Base-by-base conservation (phyloP, 1,140 invertebrate species). In the Coelopa frigida region DNA sequence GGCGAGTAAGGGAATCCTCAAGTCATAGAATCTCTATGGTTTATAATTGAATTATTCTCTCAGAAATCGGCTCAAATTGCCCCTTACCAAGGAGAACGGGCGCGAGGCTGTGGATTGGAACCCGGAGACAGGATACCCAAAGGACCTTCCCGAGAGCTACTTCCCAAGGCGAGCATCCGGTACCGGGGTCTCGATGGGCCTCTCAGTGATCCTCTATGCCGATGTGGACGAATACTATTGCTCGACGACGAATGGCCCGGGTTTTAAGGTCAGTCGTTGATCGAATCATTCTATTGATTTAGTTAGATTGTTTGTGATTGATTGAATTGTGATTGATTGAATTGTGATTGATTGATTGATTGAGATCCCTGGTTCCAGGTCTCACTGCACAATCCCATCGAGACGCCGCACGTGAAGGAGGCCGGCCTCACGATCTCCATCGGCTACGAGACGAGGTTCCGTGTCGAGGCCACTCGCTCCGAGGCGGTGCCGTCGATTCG, bases 181-280 rank as follows among this genome's bases (percentile, higher is more conserved):
- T 21, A 75, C 81, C 39, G 85, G 85, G 14, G 76, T 76, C 10
- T 75, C 76, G 52, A 74, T 85, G 32, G 85, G 85, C 1, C 63
- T 88, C 27, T 80, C 78, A 6, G 56, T 87, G 10, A 73, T 84
- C 2, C 57, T 87, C 5, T 81, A 88, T 69, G 80, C 80, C 2
- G 76, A 84, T 44, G 42, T 82, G 1, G 73, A 76, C 7, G 79
- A 87, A 52, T 89, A 89, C 58, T 87, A 81, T 58, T 88, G 85
- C 50, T 84, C 84, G 3, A 83, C 83, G 0, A 83, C 84, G 0
- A 80, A 78, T 52, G 84, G 84, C 50, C 73, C 77, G n/a, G 85
- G 86, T 87, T 87, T 55, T 85, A 87, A 67, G 61, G 41, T 69
- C 1, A 52, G 11, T 38, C 83, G 64, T 1, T 7, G 27, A 17